A percentile compares a stretch with the other conserved stretches of the same genome.
These are phyloP conservation scores for Spilarctia lutea DNA, from an alignment of 2,888 invertebrate genomes.

Conservation along the genomic window DNA sequence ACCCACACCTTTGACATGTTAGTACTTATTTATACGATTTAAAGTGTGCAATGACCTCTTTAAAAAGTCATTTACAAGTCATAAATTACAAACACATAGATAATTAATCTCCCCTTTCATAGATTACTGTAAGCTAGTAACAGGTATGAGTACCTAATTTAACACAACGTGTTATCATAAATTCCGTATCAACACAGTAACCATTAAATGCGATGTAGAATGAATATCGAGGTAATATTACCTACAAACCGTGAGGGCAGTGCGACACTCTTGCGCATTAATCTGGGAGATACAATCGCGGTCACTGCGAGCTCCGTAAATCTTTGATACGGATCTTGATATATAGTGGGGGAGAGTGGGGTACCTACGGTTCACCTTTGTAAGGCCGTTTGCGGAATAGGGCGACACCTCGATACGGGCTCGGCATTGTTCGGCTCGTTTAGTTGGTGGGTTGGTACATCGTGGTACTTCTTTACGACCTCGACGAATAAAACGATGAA, in stretches of 20 bases:
- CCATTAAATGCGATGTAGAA: slow-evolving; percentile 64
- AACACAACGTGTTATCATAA: slow-evolving; percentile 46
- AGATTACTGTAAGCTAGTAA: slow-evolving; percentile 27
- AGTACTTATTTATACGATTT: slow-evolving; percentile 3
- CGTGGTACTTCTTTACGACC: slow-evolving; percentile 42
- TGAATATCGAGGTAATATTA: slow-evolving; percentile 61
- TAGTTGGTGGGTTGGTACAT: slow-evolving; percentile 40
- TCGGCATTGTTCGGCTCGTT: slow-evolving; percentile 57
- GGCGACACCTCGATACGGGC: slow-evolving; percentile 58
- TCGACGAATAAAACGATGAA: slow-evolving; percentile 24
- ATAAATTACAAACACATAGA: slow-evolving; percentile 13
- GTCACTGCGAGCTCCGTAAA: slow-evolving; percentile 72
- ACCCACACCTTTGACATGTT: not conserved
- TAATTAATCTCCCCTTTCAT: slow-evolving; percentile 26
- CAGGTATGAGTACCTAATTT: slow-evolving; percentile 28
- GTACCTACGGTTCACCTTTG: slow-evolving; percentile 55
- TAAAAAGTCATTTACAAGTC: slow-evolving; percentile 23
- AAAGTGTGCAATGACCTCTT: slow-evolving; percentile 5
- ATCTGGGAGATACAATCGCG: slow-evolving; percentile 81
- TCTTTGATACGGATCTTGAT: slow-evolving; percentile 82
- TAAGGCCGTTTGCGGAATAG: slow-evolving; percentile 54
- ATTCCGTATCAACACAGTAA: slow-evolving; percentile 48
- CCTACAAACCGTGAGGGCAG: slow-evolving; percentile 65
- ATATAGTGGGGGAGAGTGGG: slow-evolving; percentile 58
- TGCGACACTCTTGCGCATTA: slow-evolving; percentile 74